Percentiles rank a stretch among this genome's conserved stretches.
phyloP scores from a whole-genome alignment of 2,888 invertebrate genomes.

The Bombyx huttoni region DNA sequence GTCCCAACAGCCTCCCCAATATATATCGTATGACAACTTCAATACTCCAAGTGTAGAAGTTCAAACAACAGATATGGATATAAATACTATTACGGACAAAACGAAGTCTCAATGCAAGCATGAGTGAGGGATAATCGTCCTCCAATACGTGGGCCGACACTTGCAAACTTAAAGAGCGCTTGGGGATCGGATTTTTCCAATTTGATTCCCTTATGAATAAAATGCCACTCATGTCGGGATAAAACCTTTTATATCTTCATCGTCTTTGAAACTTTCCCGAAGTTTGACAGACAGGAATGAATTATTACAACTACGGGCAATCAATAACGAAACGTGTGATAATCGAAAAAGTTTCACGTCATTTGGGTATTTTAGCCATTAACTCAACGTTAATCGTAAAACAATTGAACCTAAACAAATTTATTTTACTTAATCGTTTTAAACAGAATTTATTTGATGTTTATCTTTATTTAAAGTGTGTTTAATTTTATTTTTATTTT shows the following conservation, averaged over 20 bases:
- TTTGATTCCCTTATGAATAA: conserved; percentile 36
- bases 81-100: conserved; percentile 59
- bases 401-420: background rate
- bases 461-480: conserved; percentile 1
- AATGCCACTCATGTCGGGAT: conserved; percentile 33
- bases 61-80: conserved; percentile 57
- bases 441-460: background rate
- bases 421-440: background rate
- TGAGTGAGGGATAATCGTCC: conserved; percentile 23
- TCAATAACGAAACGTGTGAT: conserved; percentile 53
- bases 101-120: conserved; percentile 40
- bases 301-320: conserved; percentile 48
- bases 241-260: conserved; percentile 37
- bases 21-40: conserved; percentile 79
- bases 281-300: conserved; percentile 48
- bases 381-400: background rate
- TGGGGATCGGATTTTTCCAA: conserved; percentile 26
- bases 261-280: conserved; percentile 36
- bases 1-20: conserved; percentile 80
- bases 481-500: too few species aligned
- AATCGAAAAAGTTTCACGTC: conserved; percentile 48
- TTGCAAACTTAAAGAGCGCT: conserved; percentile 19
- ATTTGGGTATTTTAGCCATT: conserved; percentile 4
- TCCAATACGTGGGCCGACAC: conserved; percentile 14
- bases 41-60: conserved; percentile 47